Percentiles rank a stretch among this genome's conserved stretches.
Conservation (phyloP, 2,797 vertebrate species). For the Rhyacichthys aspro region DNA sequence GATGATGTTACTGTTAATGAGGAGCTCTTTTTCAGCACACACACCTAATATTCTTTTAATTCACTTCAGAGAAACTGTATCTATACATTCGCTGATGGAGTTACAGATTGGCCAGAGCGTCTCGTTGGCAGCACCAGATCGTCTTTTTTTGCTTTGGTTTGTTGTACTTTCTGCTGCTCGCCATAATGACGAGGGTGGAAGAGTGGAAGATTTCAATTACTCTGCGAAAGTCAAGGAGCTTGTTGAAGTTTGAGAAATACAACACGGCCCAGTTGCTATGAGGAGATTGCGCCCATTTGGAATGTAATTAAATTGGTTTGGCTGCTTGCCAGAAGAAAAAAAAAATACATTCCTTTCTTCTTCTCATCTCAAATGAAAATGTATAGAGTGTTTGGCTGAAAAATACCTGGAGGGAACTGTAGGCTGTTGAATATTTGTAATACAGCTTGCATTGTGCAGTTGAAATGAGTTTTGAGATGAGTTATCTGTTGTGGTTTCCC, state of each 20-base stretch:
- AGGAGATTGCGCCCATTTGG: constrained; percentile 73
- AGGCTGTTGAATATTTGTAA: constrained; percentile 78
- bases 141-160: constrained; percentile 59
- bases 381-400: constrained; percentile 75
- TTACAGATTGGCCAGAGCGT: constrained; percentile 68
- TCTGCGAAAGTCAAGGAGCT: constrained; percentile 73
- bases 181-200: constrained; percentile 60
- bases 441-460: constrained; percentile 73
- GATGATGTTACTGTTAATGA: constrained; percentile 51
- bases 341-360: constrained; percentile 57
- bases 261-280: constrained; percentile 67
- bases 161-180: constrained; percentile 62
- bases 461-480: constrained; percentile 82
- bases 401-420: constrained; percentile 76
- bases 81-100: constrained; percentile 68
- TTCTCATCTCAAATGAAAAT: constrained; percentile 73
- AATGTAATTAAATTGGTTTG: constrained; percentile 78
- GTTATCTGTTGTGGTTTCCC: constrained; percentile 76
- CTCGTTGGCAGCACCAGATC: constrained; percentile 52
- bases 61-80: constrained; percentile 73
- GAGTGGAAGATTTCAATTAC: constrained; percentile 76
- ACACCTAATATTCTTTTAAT: constrained; percentile 75
- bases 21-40: constrained; percentile 36
- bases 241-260: constrained; percentile 76
- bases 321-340: constrained; percentile 64